A percentile compares a stretch with the other conserved stretches of the same genome.
These are phyloP conservation scores for Psittacula cyanocephala DNA, from an alignment of 2,113 vertebrate species.

Conservation along the genomic window DNA sequence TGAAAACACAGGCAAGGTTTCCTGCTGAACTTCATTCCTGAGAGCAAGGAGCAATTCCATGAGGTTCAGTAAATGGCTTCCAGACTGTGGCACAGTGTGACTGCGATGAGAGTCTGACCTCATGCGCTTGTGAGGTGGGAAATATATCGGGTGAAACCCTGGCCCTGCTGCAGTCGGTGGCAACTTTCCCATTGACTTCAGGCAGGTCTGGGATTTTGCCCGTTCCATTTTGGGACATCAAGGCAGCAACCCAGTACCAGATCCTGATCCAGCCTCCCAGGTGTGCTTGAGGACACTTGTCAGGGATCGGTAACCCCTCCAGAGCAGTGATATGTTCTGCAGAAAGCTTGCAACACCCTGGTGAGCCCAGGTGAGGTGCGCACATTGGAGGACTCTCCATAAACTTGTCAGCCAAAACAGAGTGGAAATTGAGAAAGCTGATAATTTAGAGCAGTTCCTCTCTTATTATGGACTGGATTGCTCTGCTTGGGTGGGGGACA, in stretches of 20 bases:
- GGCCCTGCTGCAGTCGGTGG: background rate
- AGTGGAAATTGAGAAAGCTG: background rate
- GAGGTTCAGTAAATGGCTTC: background rate
- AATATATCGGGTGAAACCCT: background rate
- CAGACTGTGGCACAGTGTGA: background rate
- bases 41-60: background rate
- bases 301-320: background rate
- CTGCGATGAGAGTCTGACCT: background rate
- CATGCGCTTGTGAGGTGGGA: fast-evolving
- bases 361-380: fast-evolving
- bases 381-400: background rate
- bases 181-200: background rate
- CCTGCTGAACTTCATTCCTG: background rate
- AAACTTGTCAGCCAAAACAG: background rate
- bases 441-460: background rate
- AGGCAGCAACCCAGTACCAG: background rate
- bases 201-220: background rate
- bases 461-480: background rate
- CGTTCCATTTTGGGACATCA: background rate
- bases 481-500: background rate
- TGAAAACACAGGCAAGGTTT: background rate
- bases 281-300: background rate
- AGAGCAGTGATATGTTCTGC: fast-evolving
- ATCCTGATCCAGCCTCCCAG: background rate
- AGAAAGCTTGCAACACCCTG: background rate